Conservation (phyloP, 1,140 invertebrate species). For the Euura lappo region DNA sequence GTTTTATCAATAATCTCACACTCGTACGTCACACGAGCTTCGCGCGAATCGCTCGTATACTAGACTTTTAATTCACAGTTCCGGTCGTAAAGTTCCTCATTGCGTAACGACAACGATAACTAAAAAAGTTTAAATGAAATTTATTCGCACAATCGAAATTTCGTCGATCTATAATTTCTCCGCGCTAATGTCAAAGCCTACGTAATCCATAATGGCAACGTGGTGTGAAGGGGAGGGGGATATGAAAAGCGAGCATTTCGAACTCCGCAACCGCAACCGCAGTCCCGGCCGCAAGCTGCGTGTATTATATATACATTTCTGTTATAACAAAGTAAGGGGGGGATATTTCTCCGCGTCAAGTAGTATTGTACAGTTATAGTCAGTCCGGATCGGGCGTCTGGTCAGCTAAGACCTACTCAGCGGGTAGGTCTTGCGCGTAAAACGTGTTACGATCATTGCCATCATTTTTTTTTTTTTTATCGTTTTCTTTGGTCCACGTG, state of each 20-base stretch:
- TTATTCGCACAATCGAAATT: too few relatives aligned
- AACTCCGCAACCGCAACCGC: background rate
- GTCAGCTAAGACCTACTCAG: constrained; percentile 50
- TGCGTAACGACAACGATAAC: too few relatives aligned
- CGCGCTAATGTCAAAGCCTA: too few relatives aligned
- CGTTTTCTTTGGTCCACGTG: background rate
- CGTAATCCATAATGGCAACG: constrained; percentile 19
- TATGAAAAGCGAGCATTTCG: background rate
- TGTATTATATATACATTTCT: too few relatives aligned
- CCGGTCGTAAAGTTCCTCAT: too few relatives aligned
- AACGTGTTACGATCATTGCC: background rate
- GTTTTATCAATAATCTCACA: too few relatives aligned
- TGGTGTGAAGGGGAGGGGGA: constrained; percentile 31
- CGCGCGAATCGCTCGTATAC: too few relatives aligned
- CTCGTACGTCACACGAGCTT: too few relatives aligned
- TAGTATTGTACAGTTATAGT: constrained; percentile 63
- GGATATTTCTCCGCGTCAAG: constrained; percentile 50
- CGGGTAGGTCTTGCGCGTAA: background rate
- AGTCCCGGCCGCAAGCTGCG: background rate
- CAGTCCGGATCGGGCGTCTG: constrained; percentile 61
- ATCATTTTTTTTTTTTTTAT: too few relatives aligned
- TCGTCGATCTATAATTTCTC: too few relatives aligned
- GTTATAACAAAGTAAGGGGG: background rate
- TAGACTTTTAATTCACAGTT: too few relatives aligned
- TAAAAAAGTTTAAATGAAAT: too few relatives aligned